Base-by-base conservation (phyloP, 2,888 invertebrate genomes). In the Drosophila melanosoma region DNA sequence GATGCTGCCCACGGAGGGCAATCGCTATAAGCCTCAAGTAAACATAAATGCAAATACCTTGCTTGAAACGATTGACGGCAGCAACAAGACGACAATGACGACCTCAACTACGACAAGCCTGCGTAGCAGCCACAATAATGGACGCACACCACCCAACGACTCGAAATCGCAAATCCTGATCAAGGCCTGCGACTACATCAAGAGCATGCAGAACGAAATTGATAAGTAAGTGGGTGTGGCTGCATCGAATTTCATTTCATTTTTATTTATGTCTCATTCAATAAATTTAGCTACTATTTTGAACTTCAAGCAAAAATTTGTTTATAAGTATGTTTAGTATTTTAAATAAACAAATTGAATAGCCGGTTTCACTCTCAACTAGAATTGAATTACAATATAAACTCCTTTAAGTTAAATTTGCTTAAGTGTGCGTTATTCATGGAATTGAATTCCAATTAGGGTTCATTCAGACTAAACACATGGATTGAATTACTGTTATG, bases 141-240 rank as follows among this genome's bases (percentile, higher is more conserved):
- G 89, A 75, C 92, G 91, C 93, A 95, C 54, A 56, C 94, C 95
- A 72, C 94, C 89, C 67, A 90, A 93, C 63, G 95, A 97, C 95
- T 98, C 98, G 91, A 99, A 99, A 94, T 98, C 99, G 20, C 98
- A 98, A 66, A 98, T 99, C 85, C 93, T 99, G 83, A 97, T 98
- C 8, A 99, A 98, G 93, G 98, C 99, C 0, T 99, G 98, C 93
- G 98, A 99, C 91, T 97, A 99, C 93, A 98, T 99, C 76, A 95
- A 95, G 66, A 97, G 98, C 89, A 94, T 99, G 79, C 96, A 97
- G 70, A 95, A 95, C 54, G 95, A 96, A 76, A 96, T 97, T 92
- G 95, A 95, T 85, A 96, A 96, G 94, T 95, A 65, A 79, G 81
- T 73, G 32, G n/a, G 40, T 1, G 29, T n/a, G 52, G 35, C 20